Conservation (phyloP, 2,113 vertebrate genomes). For the Taurulus bubalis region DNA sequence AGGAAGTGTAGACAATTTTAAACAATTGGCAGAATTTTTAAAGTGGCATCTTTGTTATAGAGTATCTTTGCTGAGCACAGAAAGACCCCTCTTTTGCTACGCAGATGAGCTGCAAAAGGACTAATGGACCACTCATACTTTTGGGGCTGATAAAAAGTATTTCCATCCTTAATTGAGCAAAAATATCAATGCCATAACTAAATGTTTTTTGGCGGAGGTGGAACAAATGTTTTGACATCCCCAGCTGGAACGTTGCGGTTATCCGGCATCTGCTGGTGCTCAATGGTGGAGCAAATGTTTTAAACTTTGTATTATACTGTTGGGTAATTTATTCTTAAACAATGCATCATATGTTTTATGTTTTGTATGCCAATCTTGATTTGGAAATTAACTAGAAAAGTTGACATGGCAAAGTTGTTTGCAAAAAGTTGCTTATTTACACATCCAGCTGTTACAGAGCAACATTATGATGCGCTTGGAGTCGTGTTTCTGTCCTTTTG, state of each 20-base stretch:
- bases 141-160: not conserved
- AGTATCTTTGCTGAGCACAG: too few relatives aligned
- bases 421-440: not conserved
- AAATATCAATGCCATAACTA: not conserved
- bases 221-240: too few relatives aligned
- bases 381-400: not conserved
- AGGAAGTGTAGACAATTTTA: too few relatives aligned
- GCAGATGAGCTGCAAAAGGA: not conserved
- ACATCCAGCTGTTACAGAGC: not conserved
- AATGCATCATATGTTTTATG: not conserved
- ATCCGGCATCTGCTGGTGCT: too few relatives aligned
- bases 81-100: too few relatives aligned
- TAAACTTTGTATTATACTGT: not conserved
- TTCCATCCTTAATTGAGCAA: not conserved
- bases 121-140: too few relatives aligned
- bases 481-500: not conserved
- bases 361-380: not conserved
- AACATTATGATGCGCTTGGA: not conserved
- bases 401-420: not conserved
- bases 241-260: too few relatives aligned
- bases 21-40: too few relatives aligned
- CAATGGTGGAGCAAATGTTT: too few relatives aligned
- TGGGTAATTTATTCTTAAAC: not conserved
- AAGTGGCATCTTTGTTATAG: too few relatives aligned
- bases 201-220: not conserved